Evolutionary conservation across 2,113 vertebrate species (phyloP), one percentile per base, ranked within the genome.

Genomic region (Hippolais icterina): DNA sequence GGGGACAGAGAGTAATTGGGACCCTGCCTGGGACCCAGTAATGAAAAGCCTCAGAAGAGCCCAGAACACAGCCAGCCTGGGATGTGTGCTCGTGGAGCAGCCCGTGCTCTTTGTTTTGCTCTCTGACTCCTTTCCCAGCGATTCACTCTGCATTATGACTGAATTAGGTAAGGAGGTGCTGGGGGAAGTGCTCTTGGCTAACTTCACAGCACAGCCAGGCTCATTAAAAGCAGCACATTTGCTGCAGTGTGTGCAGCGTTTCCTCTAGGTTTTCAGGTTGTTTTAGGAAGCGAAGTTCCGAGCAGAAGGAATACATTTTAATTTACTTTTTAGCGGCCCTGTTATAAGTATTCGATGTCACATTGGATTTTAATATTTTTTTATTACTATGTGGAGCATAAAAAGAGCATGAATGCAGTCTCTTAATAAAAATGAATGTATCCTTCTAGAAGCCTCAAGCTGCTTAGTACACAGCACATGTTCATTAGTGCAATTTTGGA

Each of bases 221-320:
- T 92, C 79, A 80, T 93, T 96, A 95, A 96, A 95, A 66, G n/a
- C 90, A 71, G 85, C 76, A 71, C 35, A 41, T 61, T 92, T 78
- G 68, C 82, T 90, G 78, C 79, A 57, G 33, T 28, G 76, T 44
- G 92, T 60, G 76, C 79, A 93, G 68, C 54, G 49, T 66, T 83
- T 93, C 88, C 64, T 90, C 68, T 70, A 86, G 64, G 56, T 80
- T 83, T 95, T n/a, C 15, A 35, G 54, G 37, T 14, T 79, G 65
- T 44, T 89, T 76, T 70, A 80, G 83, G 56, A 80, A 90, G 29
- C 6, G 28, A 85, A 84, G 89, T 83, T 91, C 69, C 42, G 41
- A 83, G 63, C 41, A 69, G 65, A 83, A 84, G 79, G 31, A 79
- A 87, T 82, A 10, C 47, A 72, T 89, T 91, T 94, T 82, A 76